Base-by-base conservation (phyloP, 1,140 invertebrate species). In the Papilio xuthus region DNA sequence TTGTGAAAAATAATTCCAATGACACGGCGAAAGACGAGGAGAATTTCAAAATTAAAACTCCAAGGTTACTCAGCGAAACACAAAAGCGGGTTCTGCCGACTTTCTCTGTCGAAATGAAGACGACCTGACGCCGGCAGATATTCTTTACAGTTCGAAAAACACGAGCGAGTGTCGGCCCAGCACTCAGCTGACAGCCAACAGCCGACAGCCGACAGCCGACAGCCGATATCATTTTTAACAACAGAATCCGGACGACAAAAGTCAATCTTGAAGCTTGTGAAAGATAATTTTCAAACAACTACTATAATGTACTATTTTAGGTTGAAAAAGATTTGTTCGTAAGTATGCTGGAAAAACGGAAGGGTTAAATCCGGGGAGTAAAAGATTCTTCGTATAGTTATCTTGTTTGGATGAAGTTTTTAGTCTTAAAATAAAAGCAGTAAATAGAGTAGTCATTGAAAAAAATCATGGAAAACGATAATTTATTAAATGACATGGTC, bases 31-130 rank as follows among this genome's bases (percentile, higher is more conserved):
- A 73, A 73, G 47, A 20, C 20, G 71, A 26, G 20, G 41, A 23
- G 71, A 73, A 73, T 73, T 73, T 73, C 41, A 26, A 73, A 73
- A 73, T 73, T 44, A 73, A 73, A 73, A 73, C 71, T 73, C 71
- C 71, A 73, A 73, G 71, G 71, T 73, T 73, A 73, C 71, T 28
- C 20, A 73, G 71, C 71, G 23, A 15, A 44, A 73, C 12, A 73
- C 71, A 73, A 73, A 73, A 47, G 41, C 71, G 71, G n/a, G 42
- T 73, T 73, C 20, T 47, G 37, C 41, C 71, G 71, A 42, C 41
- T 20, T 73, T 73, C 42, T 73, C 71, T 50, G 71, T 73, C 71
- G 71, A 73, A 73, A 73, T 73, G 71, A 73, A 73, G 71, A 73
- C 71, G 71, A 73, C 37, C 71, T 44, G 71, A 26, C 41, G 42